phyloP scores from a whole-genome alignment of 2,888 invertebrate species.

The Camptogramma bilineatum region DNA sequence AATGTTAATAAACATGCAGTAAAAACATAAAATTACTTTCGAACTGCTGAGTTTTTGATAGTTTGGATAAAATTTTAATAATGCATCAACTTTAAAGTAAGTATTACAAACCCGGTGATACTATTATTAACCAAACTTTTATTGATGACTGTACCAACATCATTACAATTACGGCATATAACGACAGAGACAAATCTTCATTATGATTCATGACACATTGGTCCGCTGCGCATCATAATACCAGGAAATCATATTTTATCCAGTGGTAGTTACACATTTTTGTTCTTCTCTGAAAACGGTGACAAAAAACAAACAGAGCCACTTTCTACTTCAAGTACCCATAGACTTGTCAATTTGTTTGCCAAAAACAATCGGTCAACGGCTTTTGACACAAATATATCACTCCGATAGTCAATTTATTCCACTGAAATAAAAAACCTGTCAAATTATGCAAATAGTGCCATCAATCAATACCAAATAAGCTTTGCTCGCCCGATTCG shows the following conservation, averaged over 20 bases:
- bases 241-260: slow-evolving; percentile 12
- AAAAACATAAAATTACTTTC: too few species aligned
- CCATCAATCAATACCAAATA: slow-evolving; percentile 34
- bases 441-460: slow-evolving; percentile 41
- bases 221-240: slow-evolving; percentile 15
- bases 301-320: slow-evolving; percentile 29
- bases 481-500: slow-evolving; percentile 24
- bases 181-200: slow-evolving; percentile 23
- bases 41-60: too few species aligned
- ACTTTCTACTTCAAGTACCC: slow-evolving; percentile 34
- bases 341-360: slow-evolving; percentile 25
- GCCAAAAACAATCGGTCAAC: slow-evolving; percentile 35
- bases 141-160: neutral
- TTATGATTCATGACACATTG: slow-evolving; percentile 19
- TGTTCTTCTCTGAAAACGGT: neutral
- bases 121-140: neutral
- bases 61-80: too few species aligned
- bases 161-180: slow-evolving; percentile 12
- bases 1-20: too few species aligned
- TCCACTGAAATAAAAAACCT: slow-evolving; percentile 30
- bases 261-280: slow-evolving; percentile 5
- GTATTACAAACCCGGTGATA: too few species aligned
- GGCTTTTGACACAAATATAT: slow-evolving; percentile 43
- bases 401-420: slow-evolving; percentile 23
- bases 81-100: too few species aligned